Base-by-base conservation (phyloP, 2,797 vertebrate genomes). In the Amphiprion clarkii region DNA sequence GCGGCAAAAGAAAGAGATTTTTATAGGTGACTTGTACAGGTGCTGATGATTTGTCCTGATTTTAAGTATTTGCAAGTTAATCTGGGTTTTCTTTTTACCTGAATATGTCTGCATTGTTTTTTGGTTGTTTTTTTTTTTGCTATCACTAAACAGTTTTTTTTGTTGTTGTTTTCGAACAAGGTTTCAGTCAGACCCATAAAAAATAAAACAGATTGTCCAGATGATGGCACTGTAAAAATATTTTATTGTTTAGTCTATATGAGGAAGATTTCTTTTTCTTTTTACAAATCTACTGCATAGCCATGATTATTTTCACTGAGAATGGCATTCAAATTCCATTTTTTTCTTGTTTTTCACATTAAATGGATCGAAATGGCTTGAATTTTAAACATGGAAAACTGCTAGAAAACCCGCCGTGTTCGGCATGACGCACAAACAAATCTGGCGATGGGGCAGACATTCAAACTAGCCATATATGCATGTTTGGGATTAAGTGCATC, bases 1-100 rank as follows among this genome's bases (percentile, higher is more conserved):
- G 91, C 84, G 67, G 56, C 71, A 53, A 78, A 68, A 93, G 77
- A 89, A 88, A 89, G 89, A 68, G 62, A 88, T 88, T 89, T 89
- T 90, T 82, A 78, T 87, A 85, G 79, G 73, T 88, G 84, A 88
- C 70, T 77, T 82, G 85, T 89, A 87, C 83, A 83, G 76, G 87
- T 87, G 87, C 71, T 66, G 13, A 74, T 61, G 65, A 69, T 78
- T 85, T 58, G 40, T 78, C 60, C 60, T 44, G 27, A 27, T 78
- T 84, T 82, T 60, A 64, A 44, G 13, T 36, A 46, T 84, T 79
- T 68, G 13, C 4, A 40, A 60, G 16, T 29, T 62, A 23, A 49
- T 72, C 23, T 70, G 17, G 3, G 31, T 72, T 76, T 78, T 63
- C 51, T 57, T 71, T 60, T 64, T 23, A 31, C 62, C 6, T 17